These are phyloP conservation scores for Nycticebus coucang DNA, from an alignment of 2,113 vertebrate species.

Conservation along the genomic window DNA sequence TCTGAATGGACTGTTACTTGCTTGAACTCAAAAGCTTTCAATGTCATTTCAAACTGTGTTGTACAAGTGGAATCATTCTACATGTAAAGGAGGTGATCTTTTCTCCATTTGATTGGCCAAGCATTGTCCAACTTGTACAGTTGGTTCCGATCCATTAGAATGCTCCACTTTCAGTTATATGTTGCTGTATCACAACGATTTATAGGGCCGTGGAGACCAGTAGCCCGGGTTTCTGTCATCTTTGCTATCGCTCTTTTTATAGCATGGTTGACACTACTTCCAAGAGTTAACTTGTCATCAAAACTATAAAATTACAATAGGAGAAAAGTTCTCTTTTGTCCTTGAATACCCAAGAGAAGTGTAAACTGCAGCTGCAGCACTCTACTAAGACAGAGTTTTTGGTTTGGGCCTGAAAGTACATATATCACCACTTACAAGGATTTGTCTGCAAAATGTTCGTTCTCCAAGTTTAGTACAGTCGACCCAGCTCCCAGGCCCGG, in stretches of 20 bases:
- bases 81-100: neutral
- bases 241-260: neutral
- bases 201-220: neutral
- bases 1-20: neutral
- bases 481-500: neutral
- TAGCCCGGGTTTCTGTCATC: neutral
- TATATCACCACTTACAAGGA: neutral
- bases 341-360: neutral
- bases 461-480: neutral
- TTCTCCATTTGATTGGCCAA: fast-evolving
- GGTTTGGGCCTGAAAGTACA: slow-evolving; percentile 9
- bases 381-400: neutral
- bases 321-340: slow-evolving; percentile 55
- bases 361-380: neutral
- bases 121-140: neutral
- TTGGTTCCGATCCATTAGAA: neutral
- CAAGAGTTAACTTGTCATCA: slow-evolving; percentile 50
- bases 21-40: neutral
- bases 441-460: neutral
- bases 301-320: neutral
- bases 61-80: neutral
- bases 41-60: neutral
- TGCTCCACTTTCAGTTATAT: neutral
- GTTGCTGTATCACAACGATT: neutral
- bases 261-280: neutral